Conservation (phyloP, 2,113 vertebrate genomes). For the Mus spicilegus region DNA sequence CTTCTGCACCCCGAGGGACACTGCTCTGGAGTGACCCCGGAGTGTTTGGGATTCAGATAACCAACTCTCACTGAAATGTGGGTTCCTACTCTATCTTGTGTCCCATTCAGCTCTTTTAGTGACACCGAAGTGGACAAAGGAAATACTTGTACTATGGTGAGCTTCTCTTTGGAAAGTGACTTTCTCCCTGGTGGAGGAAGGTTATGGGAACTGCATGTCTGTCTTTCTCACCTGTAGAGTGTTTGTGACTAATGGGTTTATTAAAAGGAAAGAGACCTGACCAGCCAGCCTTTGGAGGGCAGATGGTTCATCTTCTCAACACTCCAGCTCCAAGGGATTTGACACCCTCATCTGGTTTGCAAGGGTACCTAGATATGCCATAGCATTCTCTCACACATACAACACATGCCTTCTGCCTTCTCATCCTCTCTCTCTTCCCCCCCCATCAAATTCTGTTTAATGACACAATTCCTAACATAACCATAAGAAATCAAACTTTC, state of each 20-base stretch:
- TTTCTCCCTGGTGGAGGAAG: neutral
- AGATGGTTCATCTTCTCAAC: too few relatives aligned
- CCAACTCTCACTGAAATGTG: neutral
- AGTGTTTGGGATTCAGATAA: too few relatives aligned
- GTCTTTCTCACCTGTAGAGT: neutral
- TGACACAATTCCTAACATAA: slow-evolving; percentile 51
- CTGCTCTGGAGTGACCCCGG: neutral
- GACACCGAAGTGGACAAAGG: neutral
- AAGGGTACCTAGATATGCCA: too few relatives aligned
- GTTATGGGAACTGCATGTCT: too few relatives aligned
- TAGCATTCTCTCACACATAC: neutral
- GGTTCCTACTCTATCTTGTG: neutral
- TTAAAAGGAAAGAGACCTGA: neutral
- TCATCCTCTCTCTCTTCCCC: neutral
- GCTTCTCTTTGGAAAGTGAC: neutral
- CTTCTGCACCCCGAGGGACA: neutral
- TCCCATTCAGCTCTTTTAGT: neutral
- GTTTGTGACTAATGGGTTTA: neutral
- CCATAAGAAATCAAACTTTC: slow-evolving; percentile 40
- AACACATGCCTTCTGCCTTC: neutral
- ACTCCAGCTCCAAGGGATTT: neutral
- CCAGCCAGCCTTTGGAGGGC: neutral
- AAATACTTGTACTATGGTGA: neutral
- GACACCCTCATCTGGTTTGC: neutral
- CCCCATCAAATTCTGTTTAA: neutral